Conservation (phyloP, 53 echinoderm and acorn worm genomes). For the Mesocentrotus franciscanus region DNA sequence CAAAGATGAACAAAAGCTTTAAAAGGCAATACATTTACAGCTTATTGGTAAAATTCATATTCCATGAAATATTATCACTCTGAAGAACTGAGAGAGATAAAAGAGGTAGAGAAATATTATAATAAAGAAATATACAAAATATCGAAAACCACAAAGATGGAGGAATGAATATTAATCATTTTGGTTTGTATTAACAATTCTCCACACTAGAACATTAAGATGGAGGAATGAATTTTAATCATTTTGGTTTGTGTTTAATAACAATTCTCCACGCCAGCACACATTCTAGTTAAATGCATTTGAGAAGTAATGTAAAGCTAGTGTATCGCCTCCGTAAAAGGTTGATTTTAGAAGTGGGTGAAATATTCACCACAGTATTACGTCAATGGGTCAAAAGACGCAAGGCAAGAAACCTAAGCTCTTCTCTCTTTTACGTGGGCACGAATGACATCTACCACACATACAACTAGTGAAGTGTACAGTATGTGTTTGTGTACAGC, state of each 20-base stretch:
- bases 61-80: too few species aligned
- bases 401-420: not conserved
- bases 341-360: not conserved
- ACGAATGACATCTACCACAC: not conserved
- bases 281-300: not conserved
- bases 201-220: too few species aligned
- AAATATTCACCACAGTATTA: conserved; percentile 46
- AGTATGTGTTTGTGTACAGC: not conserved
- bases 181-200: not conserved
- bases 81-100: not conserved
- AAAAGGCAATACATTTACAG: not conserved
- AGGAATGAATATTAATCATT: not conserved
- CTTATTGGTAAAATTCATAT: too few species aligned
- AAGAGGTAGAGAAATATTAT: not conserved
- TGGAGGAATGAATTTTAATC: not conserved
- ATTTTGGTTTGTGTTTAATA: not conserved
- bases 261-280: not conserved
- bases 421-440: not conserved
- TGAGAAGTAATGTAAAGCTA: not conserved
- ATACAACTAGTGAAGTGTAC: not conserved
- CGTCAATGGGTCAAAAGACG: conserved; percentile 31
- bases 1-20: not conserved
- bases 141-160: not conserved
- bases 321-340: not conserved
- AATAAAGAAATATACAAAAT: not conserved